phyloP scores from a whole-genome alignment of 2,888 invertebrate genomes.

The Nematopogon swammerdamellus region DNA sequence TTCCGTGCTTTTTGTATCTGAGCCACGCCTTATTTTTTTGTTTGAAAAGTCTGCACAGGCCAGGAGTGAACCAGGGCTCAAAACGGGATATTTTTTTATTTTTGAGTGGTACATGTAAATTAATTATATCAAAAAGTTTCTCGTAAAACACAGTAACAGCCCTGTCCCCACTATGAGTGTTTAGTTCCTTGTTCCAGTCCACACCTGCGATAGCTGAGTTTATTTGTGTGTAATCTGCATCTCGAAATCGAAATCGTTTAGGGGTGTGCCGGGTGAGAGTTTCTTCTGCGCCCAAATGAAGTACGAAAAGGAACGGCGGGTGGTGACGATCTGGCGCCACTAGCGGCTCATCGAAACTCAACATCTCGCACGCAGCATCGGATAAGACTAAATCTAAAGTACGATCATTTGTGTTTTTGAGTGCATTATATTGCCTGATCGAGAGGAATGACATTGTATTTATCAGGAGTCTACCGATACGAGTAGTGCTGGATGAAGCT shows the following conservation, averaged over 20 bases:
- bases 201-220: not conserved
- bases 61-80: slow-evolving; percentile 3
- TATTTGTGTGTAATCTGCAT: not conserved
- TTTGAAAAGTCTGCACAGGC: slow-evolving; percentile 8
- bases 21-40: slow-evolving; percentile 10
- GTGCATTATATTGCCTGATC: not conserved
- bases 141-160: slow-evolving; percentile 6
- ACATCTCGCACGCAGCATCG: not conserved
- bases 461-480: not conserved
- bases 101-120: slow-evolving; percentile 6
- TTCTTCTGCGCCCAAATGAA: not conserved
- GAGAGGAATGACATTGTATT: not conserved
- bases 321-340: not conserved
- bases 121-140: slow-evolving; percentile 6
- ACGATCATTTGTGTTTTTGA: not conserved
- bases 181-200: not conserved
- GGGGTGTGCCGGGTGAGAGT: not conserved
- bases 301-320: not conserved
- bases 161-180: not conserved
- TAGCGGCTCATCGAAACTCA: not conserved
- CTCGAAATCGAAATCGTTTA: not conserved
- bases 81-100: slow-evolving; percentile 2
- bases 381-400: not conserved
- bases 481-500: not conserved
- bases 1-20: slow-evolving; percentile 9